Evolutionary conservation across 2,797 vertebrate species (phyloP).

Genomic region (Sphenodon punctatus): DNA sequence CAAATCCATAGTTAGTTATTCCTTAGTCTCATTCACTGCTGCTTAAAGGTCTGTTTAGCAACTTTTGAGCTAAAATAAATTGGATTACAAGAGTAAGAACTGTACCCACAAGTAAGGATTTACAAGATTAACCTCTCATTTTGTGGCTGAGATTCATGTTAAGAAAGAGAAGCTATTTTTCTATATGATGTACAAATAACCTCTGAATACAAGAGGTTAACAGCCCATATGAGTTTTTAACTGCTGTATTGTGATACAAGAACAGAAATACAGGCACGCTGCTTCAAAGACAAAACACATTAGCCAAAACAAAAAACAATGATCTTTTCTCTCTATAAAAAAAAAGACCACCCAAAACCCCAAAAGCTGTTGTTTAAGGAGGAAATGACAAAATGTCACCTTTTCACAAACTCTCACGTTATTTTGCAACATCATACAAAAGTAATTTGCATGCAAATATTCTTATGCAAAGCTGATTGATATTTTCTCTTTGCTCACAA

Average conservation of each 20-base stretch:
- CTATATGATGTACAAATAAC: not conserved
- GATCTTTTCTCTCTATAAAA: not conserved
- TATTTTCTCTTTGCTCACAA: rapidly evolving
- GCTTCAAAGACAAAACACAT: no score
- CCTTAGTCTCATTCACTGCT: no score
- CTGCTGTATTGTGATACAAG: no score
- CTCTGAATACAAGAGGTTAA: rapidly evolving
- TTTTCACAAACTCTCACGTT: rapidly evolving
- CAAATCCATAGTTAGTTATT: not conserved
- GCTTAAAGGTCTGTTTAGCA: no score
- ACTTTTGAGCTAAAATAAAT: no score
- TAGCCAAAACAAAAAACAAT: no score
- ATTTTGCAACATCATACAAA: not conserved
- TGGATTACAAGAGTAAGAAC: rapidly evolving
- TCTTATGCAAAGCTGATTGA: not conserved
- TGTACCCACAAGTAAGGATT: not conserved
- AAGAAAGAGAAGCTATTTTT: rapidly evolving
- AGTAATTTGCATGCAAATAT: rapidly evolving
- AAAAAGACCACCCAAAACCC: no score
- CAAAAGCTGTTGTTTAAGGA: not conserved
- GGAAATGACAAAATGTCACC: not conserved
- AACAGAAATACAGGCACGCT: rapidly evolving
- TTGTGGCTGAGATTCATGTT: rapidly evolving
- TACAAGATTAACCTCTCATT: rapidly evolving
- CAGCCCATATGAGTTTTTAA: rapidly evolving